Conservation (phyloP, 2,113 vertebrate species). For the Pangasianodon gigas region DNA sequence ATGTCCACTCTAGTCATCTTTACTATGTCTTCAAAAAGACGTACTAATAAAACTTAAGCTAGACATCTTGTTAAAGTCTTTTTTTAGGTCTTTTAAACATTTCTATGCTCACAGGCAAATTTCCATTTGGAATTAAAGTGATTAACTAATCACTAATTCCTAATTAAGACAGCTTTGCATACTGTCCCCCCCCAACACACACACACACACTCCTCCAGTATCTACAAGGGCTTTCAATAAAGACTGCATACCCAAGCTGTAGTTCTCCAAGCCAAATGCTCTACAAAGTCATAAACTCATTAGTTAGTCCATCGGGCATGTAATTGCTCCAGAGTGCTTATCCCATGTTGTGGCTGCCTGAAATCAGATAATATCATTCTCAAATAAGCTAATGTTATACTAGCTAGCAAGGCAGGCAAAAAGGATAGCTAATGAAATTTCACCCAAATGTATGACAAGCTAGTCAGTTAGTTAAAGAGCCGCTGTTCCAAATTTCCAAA, state of each 20-base stretch:
- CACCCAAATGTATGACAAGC: background rate
- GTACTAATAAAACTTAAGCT: background rate
- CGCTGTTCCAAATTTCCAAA: background rate
- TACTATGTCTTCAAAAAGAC: background rate
- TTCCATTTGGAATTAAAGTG: background rate
- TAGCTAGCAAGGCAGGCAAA: background rate
- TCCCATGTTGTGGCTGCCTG: background rate
- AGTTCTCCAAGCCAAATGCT: conserved; percentile 47
- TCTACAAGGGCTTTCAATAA: conserved; percentile 10
- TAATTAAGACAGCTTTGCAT: conserved; percentile 42
- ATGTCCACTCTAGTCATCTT: background rate
- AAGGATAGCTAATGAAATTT: background rate
- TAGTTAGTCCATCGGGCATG: background rate
- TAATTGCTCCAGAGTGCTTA: background rate
- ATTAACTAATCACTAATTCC: background rate
- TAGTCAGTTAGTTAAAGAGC: background rate
- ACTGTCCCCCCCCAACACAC: conserved; percentile 46
- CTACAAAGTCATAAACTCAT: conserved; percentile 25
- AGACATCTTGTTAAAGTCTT: background rate
- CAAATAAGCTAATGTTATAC: background rate
- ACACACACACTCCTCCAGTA: background rate
- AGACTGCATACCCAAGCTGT: conserved; percentile 41
- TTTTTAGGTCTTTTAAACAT: background rate
- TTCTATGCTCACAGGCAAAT: background rate
- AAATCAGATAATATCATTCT: background rate